phyloP scores from a whole-genome alignment of 2,888 invertebrate species.

The Tetramorium bicarinatum region DNA sequence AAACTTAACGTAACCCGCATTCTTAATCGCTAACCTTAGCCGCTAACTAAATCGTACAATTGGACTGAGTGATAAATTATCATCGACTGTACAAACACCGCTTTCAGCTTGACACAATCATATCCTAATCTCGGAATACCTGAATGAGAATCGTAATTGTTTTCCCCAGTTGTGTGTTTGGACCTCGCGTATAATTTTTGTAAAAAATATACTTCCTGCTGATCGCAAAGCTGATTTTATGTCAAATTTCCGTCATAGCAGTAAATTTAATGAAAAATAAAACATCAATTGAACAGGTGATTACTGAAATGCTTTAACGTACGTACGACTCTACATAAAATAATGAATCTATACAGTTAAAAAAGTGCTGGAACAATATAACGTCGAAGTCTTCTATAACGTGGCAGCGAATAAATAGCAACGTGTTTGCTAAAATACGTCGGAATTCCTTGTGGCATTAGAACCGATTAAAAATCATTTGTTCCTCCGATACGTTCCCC shows the following conservation, averaged over 20 bases:
- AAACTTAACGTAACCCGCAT: slow-evolving; percentile 74
- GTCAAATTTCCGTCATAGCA: slow-evolving; percentile 49
- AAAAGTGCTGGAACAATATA: slow-evolving; percentile 13
- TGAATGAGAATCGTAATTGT: slow-evolving; percentile 47
- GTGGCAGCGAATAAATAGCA: slow-evolving; percentile 24
- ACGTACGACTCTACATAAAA: slow-evolving; percentile 32
- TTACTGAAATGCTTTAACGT: slow-evolving; percentile 32
- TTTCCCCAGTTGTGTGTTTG: slow-evolving; percentile 62
- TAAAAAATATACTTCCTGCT: slow-evolving; percentile 73
- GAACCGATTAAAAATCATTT: slow-evolving; percentile 44
- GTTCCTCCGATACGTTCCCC: slow-evolving; percentile 69
- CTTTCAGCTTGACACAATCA: slow-evolving; percentile 69
- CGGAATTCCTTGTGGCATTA: background rate
- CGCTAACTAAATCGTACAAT: slow-evolving; percentile 79
- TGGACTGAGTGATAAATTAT: slow-evolving; percentile 81
- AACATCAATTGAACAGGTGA: slow-evolving; percentile 61
- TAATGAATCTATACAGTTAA: slow-evolving; percentile 16
- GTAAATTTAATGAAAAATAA: slow-evolving; percentile 50
- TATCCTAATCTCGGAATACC: slow-evolving; percentile 68
- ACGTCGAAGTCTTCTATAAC: slow-evolving; percentile 18
- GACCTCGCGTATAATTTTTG: slow-evolving; percentile 73
- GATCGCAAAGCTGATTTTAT: slow-evolving; percentile 61
- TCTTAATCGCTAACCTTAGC: slow-evolving; percentile 76
- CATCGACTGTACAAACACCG: slow-evolving; percentile 82
- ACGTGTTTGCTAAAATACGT: slow-evolving; percentile 11